Conservation (phyloP, 1,140 invertebrate species). For the Dreissena rostriformis region DNA sequence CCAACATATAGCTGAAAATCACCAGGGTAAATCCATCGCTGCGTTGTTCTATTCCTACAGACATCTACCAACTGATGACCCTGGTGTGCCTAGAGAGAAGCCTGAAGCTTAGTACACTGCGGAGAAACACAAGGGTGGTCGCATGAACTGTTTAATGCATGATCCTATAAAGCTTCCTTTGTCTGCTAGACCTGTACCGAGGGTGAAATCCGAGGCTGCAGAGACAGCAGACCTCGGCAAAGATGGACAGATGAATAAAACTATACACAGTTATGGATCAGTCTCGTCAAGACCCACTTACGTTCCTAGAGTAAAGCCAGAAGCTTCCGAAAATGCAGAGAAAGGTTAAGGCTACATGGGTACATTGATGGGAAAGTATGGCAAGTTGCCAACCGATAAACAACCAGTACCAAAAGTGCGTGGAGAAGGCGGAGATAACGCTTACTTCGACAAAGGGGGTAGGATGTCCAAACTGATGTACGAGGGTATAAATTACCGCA, state of each 20-base stretch:
- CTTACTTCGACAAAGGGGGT: conserved; percentile 73
- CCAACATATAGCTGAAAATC: conserved; percentile 62
- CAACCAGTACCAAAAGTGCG: conserved; percentile 72
- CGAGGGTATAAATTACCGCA: conserved; percentile 63
- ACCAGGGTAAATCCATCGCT: conserved; percentile 61
- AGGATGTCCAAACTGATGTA: conserved; percentile 75
- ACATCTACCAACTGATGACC: conserved; percentile 57
- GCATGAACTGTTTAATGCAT: conserved; percentile 66
- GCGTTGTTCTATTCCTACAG: conserved; percentile 65
- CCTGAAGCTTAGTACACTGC: conserved; percentile 72
- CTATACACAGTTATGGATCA: conserved; percentile 65
- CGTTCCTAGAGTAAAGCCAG: conserved; percentile 72
- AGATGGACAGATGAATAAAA: conserved; percentile 66
- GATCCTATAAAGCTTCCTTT: conserved; percentile 67
- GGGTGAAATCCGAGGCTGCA: conserved; percentile 72
- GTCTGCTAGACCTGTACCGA: conserved; percentile 68
- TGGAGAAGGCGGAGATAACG: conserved; percentile 70
- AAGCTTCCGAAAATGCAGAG: conserved; percentile 71
- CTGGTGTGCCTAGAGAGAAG: conserved; percentile 68
- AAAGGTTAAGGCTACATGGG: conserved; percentile 73
- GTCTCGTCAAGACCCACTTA: conserved; percentile 58
- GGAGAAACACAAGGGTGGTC: conserved; percentile 67
- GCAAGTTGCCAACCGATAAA: conserved; percentile 58
- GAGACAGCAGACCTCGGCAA: conserved; percentile 62
- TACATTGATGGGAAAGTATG: conserved; percentile 70